Conservation (phyloP, 2,113 vertebrate species). For the Apodemus sylvaticus region DNA sequence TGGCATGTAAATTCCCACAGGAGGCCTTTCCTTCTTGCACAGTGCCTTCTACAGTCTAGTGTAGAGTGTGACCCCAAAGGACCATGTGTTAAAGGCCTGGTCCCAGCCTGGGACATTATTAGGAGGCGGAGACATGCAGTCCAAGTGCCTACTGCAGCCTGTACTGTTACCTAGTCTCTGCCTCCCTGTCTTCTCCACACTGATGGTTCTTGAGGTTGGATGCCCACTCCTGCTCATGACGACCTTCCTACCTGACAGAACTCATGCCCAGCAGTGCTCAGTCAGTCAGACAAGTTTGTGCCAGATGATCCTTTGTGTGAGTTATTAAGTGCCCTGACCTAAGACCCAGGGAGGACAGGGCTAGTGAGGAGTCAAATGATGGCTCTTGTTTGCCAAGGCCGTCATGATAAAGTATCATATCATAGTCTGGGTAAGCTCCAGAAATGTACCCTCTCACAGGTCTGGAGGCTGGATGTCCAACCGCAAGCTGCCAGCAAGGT, state of each 20-base stretch:
- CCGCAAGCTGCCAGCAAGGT: too few relatives aligned
- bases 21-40: not conserved
- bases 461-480: not conserved
- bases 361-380: not conserved
- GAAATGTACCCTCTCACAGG: not conserved
- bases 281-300: not conserved
- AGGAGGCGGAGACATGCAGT: not conserved
- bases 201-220: not conserved
- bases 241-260: not conserved
- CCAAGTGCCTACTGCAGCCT: rapidly evolving
- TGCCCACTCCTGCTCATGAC: too few relatives aligned
- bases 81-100: too few relatives aligned
- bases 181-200: not conserved
- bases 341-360: not conserved
- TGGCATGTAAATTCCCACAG: not conserved
- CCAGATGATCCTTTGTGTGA: not conserved
- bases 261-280: not conserved
- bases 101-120: too few relatives aligned
- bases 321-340: not conserved
- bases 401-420: not conserved
- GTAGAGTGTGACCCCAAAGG: not conserved
- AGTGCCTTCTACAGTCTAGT: not conserved
- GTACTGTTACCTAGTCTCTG: too few relatives aligned
- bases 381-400: not conserved
- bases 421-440: too few relatives aligned